Base-by-base conservation (phyloP, 1,140 invertebrate genomes). In the Aricia agestis region DNA sequence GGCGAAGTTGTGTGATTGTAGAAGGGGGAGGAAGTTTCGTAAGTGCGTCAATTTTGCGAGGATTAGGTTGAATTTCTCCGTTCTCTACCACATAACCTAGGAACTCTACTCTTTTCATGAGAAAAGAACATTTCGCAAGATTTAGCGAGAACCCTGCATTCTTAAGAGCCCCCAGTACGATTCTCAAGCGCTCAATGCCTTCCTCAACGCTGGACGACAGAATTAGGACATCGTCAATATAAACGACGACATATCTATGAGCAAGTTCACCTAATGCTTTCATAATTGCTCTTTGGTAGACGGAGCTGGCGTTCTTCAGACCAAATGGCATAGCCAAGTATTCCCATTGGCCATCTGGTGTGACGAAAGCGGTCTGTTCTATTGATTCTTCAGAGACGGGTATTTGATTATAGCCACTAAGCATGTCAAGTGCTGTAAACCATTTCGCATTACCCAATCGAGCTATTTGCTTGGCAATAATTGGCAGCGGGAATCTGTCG, bases 131-230 rank as follows among this genome's bases (percentile, higher is more conserved):
- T 25, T 78, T 78, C 13, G 59, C 67, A 0, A 70, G 1, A 36
- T 78, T 78, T 0, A 78, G 36, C 0, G 76, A 75, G 69, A 78
- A 78, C 13, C 76, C 74, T 9, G 63, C n/a, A n/a, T n/a, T n/a
- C n/a, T n/a, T n/a, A n/a, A n/a, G n/a, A n/a, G n/a, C n/a, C n/a
- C n/a, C n/a, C n/a, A n/a, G n/a, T n/a, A n/a, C n/a, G n/a, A n/a
- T n/a, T n/a, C n/a, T n/a, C n/a, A n/a, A n/a, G n/a, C 69, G 52
- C 11, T 68, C 11, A 0, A 77, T 11, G 1, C 19, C 69, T 25
- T 75, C 42, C 1, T 69, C 52, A 0, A 66, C 7, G 6, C 0
- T 63, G 0, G 13, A 13, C 1, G 65, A 17, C 0, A 32, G 11
- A 4, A 73, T 71, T 0, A 78, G 1, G 11, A 77, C 41, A 17